Evolutionary conservation across 2,888 invertebrate genomes (phyloP), one percentile per base, ranked within the genome.

Genomic region (Caradrina kadenii): DNA sequence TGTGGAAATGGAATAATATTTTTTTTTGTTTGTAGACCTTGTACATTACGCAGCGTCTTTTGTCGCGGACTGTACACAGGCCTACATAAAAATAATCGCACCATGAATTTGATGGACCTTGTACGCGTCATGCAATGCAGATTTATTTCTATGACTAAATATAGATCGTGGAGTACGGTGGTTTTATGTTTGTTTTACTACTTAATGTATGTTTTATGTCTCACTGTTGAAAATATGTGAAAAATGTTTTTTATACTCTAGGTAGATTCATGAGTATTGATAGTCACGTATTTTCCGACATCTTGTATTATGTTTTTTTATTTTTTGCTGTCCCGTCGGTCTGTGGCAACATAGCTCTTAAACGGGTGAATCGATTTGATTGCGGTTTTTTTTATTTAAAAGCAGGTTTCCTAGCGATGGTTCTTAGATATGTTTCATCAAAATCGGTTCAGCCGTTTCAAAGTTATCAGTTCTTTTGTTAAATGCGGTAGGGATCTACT

Each of bases 131-230:
- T 61, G 21, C 45, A 64, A 55, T 61, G 31, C 50, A 22, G 50
- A 39, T 53, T 60, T 68, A 69, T 76, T 82, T 81, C 79, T 67
- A 77, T 70, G 58, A 50, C 50, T 80, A 64, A 74, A 77, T 80
- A 60, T 82, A 74, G 71, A 82, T 79, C 31, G 63, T 70, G 58
- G 13, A 59, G 59, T 63, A 68, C 55, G 62, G 26, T 52, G 39
- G 56, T 42, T 79, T 79, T 66, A 76, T 76, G 48, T 64, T 19
- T 1, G 50, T 80, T 81, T 77, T 77, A 82, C 50, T 73, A 62
- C 64, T 73, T 72, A 59, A 73, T 81, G 72, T 70, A 49, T 60
- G 10, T 72, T 77, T 77, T 72, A 76, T 76, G 63, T 70, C 53
- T 59, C 55, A 42, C 52, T 52, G 50, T 21, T 6, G 52, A 42